Percentiles rank a stretch among this genome's conserved stretches.
phyloP scores from a whole-genome alignment of 2,888 invertebrate genomes.

The Cryptocephalus moraei region DNA sequence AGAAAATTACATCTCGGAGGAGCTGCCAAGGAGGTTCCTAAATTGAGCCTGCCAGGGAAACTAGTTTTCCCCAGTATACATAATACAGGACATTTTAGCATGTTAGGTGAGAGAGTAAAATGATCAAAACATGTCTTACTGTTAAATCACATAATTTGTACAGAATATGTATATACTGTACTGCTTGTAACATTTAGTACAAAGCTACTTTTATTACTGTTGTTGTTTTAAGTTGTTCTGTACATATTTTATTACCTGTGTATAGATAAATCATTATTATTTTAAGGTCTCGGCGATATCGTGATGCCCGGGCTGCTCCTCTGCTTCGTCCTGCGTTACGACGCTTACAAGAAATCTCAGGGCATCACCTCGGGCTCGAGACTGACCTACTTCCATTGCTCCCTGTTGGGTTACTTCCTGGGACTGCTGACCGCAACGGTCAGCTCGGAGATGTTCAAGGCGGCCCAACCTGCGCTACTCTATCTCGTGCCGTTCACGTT shows the following conservation, averaged over 20 bases:
- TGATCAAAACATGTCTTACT: no score
- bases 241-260: no score
- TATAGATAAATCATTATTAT: no score
- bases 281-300: constrained; percentile 60
- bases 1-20: constrained; percentile 86
- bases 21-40: constrained; percentile 85
- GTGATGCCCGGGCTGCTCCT: constrained; percentile 94
- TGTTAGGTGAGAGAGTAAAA: constrained; percentile 54
- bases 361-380: constrained; percentile 45
- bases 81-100: constrained; percentile 92
- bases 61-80: constrained; percentile 95
- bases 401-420: constrained; percentile 90
- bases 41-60: constrained; percentile 92
- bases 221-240: no score
- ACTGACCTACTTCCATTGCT: constrained; percentile 96
- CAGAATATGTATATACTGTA: no score
- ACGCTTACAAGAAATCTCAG: constrained; percentile 92
- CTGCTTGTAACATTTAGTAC: no score
- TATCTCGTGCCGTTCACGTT: constrained; percentile 97
- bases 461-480: constrained; percentile 92
- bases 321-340: constrained; percentile 94
- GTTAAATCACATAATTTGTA: no score
- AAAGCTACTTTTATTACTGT: no score
- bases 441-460: constrained; percentile 95
- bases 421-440: constrained; percentile 94